Base-by-base conservation (phyloP, 2,797 vertebrate genomes). In the Acanthurus tractus region DNA sequence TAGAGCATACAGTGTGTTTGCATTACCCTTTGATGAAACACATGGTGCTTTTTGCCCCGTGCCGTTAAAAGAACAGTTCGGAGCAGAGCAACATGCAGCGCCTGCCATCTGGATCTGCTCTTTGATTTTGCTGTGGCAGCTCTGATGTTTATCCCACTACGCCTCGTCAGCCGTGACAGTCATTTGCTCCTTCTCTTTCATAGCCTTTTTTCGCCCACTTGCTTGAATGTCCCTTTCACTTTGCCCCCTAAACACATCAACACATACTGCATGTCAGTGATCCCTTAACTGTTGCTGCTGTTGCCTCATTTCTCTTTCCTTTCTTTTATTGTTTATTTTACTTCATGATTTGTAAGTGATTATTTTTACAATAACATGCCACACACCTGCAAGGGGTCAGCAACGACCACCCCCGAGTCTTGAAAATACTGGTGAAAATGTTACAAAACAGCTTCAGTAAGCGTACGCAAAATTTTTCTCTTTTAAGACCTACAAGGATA, bases 61-160 rank as follows among this genome's bases (percentile, higher is more conserved):
- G 73, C 74, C 78, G 58, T 81, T 88, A 79, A 85, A 70, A 72
- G 74, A 84, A 48, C 82, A 59, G 71, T 63, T 1, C 63, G 70
- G 76, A 74, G 75, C 78, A 76, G 78, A 81, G 70, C 78, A 44
- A 20, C 81, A 74, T 14, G 25, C 82, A 69, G 63, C 29, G 36
- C 53, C 78, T 65, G 76, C 83, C 91, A 89, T 94, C 92, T 93
- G 93, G 88, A 72, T 75, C 73, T 36, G 63, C 73, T 72, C 80
- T 88, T 85, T 86, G 86, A 85, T 89, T 88, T 81, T 63, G 58
- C 70, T 8, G 8, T 63, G 76, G 61, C 63, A 77, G 75, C 44
- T 44, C 73, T 55, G 62, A 65, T 85, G 84, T 92, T 93, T 87
- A 86, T 84, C 85, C 63, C 66, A 49, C 77, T 20, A 34, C 59